Evolutionary conservation across 2,888 invertebrate species (phyloP), one percentile per base, ranked within the genome.

Genomic region (Tortricodes alternella): DNA sequence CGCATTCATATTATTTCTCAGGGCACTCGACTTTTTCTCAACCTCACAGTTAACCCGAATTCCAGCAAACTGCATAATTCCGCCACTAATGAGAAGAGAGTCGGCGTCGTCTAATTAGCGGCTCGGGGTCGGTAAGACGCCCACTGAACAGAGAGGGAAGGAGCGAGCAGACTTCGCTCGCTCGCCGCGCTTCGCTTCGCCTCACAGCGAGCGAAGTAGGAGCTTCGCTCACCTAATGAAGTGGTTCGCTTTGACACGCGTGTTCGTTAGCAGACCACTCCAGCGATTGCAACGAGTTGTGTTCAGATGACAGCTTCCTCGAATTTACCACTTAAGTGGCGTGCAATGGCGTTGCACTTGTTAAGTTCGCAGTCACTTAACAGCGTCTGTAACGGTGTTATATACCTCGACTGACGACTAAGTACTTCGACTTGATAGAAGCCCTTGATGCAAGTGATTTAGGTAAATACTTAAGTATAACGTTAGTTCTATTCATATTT

Each of bases 161-260:
- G 55, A 44, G 61, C 55, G 59, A 61, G 70, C 69, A 63, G 62
- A 64, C 62, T 60, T 63, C 57, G 68, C 64, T 55, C 60, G 21
- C 46, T 49, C 43, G 61, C 50, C 51, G 59, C 58, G 61, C 53
- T 65, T 59, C 68, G 63, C n/a, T n/a, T n/a, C 65, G 63, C 49
- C 16, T 38, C 52, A 37, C 29, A 61, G 34, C 60, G 65, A 52
- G 61, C 65, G 70, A 67, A 70, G 74, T 67, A n/a, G n/a, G n/a
- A 76, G 82, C 77, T 75, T 70, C 80, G 83, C 85, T 88, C 89
- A 87, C 83, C 87, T 90, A 90, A 89, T 90, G 89, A 89, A 90
- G 89, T 88, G 88, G 86, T 83, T 87, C 85, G 87, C 88, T 89
- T 89, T 90, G 89, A 89, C 88, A 88, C 88, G 88, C 87, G 86